Evolutionary conservation across 2,113 vertebrate species (phyloP), one percentile per base, ranked within the genome.

Genomic region (Hyaena hyaena): DNA sequence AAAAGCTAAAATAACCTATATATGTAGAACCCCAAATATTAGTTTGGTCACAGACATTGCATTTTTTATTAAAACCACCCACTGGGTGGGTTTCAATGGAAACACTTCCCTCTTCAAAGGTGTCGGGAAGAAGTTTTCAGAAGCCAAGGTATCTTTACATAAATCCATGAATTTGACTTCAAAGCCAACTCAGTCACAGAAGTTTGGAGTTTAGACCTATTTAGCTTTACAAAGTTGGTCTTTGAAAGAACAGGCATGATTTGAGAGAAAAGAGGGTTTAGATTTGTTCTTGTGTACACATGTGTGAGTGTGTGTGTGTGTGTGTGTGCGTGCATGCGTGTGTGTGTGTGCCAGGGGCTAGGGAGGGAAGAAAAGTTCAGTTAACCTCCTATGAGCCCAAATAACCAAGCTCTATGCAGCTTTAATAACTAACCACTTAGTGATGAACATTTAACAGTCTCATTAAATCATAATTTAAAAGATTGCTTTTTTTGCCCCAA

Each of bases 401-500:
- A 96, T 39, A 97, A 88, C 96, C 93, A 95, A 95, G 76, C 66
- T 90, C 84, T 66, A 91, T 58, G n/a, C 95, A 96, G 93, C 77
- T 98, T 96, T 97, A 71, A 92, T 97, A 97, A 93, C 17, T 69
- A 97, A 93, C 26, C 90, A 96, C 82, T 96, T 79, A 77, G 63
- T 96, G 96, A 97, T 94, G 71, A 97, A 96, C 93, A 97, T 95
- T 97, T 98, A 97, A 66, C 79, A 94, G 91, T 96, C 89, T 97
- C 95, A 98, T 96, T 95, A 98, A 98, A 97, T 88, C 74, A 96
- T 95, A 93, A 97, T 91, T 84, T 97, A 88, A 97, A 97, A 97
- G 97, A 98, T 90, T 88, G 87, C 23, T 91, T 69, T 94, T 97
- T 76, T 66, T 88, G 71, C 92, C 88, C 81, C 94, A 98, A 97